phyloP scores from a whole-genome alignment of 2,797 vertebrate species.

The Moxostoma hubbsi region DNA sequence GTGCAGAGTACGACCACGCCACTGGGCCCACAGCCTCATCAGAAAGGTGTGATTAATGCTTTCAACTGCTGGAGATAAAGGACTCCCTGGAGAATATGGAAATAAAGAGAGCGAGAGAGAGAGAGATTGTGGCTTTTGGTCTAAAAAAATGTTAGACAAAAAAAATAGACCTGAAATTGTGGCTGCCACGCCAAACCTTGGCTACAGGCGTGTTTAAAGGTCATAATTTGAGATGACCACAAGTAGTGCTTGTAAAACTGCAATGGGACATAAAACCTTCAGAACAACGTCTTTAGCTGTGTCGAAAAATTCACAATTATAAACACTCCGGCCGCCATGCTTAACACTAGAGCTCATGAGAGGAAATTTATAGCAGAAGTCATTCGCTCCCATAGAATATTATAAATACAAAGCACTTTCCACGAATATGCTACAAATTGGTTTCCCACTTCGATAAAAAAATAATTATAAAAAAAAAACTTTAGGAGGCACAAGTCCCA shows the following conservation, averaged over 20 bases:
- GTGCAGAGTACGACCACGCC: conserved; percentile 52
- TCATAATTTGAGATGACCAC: conserved; percentile 62
- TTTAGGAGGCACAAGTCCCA: too few relatives aligned
- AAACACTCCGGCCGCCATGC: neutral
- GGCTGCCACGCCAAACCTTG: conserved; percentile 57
- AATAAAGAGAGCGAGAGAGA: conserved; percentile 1
- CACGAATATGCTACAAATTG: too few relatives aligned
- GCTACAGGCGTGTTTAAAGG: conserved; percentile 68
- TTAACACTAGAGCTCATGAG: neutral
- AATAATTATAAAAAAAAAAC: too few relatives aligned
- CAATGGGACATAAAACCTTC: conserved; percentile 54
- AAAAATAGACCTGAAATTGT: conserved; percentile 59
- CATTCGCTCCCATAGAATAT: neutral
- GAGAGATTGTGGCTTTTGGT: conserved; percentile 52
- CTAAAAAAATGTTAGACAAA: conserved; percentile 57
- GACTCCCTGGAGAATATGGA: conserved; percentile 52
- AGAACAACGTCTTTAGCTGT: conserved; percentile 40
- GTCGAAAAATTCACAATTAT: neutral
- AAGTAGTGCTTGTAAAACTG: conserved; percentile 68
- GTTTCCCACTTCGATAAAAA: too few relatives aligned
- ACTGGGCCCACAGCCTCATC: conserved; percentile 61
- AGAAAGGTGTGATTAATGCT: conserved; percentile 70
- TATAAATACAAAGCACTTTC: neutral
- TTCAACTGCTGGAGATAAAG: conserved; percentile 68
- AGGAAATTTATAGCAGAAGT: neutral